Evolutionary conservation across 2,113 vertebrate genomes (phyloP).

Genomic region (Centropristis striata): DNA sequence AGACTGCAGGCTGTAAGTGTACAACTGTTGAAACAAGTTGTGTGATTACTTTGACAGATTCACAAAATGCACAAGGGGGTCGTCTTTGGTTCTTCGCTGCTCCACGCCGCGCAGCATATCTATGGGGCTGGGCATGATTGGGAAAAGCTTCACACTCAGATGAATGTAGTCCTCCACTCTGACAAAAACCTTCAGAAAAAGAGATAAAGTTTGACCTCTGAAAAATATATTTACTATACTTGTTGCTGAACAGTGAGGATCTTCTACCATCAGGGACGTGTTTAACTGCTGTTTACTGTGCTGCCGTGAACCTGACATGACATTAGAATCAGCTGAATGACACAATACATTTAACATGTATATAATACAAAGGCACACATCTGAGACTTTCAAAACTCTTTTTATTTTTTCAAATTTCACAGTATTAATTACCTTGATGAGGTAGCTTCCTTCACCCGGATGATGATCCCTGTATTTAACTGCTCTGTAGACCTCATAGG

Average conservation of each 20-base stretch:
- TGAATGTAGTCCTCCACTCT: background rate
- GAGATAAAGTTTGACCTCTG: background rate
- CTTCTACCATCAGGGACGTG: background rate
- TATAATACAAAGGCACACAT: background rate
- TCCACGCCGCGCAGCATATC: background rate
- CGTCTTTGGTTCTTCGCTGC: background rate
- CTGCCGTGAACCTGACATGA: no score
- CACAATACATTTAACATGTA: background rate
- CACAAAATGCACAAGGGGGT: background rate
- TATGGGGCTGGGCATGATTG: no score
- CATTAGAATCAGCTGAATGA: background rate
- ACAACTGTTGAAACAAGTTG: no score
- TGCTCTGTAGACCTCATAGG: background rate
- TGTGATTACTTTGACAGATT: no score
- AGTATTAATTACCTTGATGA: slow-evolving; percentile 13
- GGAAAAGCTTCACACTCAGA: background rate
- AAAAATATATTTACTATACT: background rate
- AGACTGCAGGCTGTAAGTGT: background rate
- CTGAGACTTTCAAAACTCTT: background rate
- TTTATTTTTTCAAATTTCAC: no score
- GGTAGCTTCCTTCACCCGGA: background rate
- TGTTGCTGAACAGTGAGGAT: background rate
- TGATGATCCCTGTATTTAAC: background rate
- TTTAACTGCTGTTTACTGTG: background rate
- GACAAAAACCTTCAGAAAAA: background rate